Base-by-base conservation (phyloP, 2,888 invertebrate genomes). In the Caenorhabditis afra region DNA sequence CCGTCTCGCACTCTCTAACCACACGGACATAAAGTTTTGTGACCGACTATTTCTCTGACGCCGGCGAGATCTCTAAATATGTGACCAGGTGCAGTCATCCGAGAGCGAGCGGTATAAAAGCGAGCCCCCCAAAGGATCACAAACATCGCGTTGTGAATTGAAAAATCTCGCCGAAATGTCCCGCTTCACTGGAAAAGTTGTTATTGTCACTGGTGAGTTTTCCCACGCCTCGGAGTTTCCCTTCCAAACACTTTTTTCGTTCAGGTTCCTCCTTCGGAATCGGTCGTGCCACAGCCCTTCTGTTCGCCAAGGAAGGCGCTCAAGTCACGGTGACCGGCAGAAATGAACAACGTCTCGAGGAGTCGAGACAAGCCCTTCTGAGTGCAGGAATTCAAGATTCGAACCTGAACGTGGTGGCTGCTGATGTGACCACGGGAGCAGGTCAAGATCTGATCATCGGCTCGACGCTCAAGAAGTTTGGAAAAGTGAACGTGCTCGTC, bases 241-340 rank as follows among this genome's bases (percentile, higher is more conserved):
- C n/a, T n/a, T n/a, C n/a, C n/a, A n/a, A n/a, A n/a, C n/a, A n/a
- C n/a, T n/a, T n/a, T 16, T 37, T 49, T 37, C 14, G 49, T 20
- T 57, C 55, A 10, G 70, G 70, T 4, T 81, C 81, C 10, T 78
- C 77, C 16, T 74, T 58, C 52, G 81, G 81, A 49, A 78, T 81
- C 35, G 81, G 81, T 12, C 67, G 81, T 14, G 68, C 64, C 5
- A 81, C 77, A 1, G 81, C 81, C 12, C 49, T 65, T 3, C 65
- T 74, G 5, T 78, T 81, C 16, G 81, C 77, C 18, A 52, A 49
- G n/a, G 77, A 81, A 59, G 81, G 81, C 4, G 81, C 81, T 3
- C 50, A 59, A 12, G 68, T 81, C 16, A 78, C 77, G 0, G 65
- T 81, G 18, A 78, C 77, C 18, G 81, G 81, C 11, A 74, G 81